phyloP scores from a whole-genome alignment of 1,140 invertebrate species.

The Philaenus spumarius region DNA sequence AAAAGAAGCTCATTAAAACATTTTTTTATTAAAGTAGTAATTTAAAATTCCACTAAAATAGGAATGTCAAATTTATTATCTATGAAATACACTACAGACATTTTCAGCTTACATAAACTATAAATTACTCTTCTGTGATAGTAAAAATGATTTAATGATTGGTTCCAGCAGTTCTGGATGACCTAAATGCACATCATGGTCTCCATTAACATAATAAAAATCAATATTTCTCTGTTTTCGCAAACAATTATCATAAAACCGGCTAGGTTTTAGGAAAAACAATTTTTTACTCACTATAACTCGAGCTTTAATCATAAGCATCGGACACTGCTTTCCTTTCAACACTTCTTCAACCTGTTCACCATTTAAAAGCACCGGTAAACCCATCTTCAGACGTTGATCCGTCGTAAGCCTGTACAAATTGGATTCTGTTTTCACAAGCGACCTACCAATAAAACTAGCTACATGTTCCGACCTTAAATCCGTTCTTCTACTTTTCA shows the following conservation, averaged over 20 bases:
- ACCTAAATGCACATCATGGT: constrained; percentile 58
- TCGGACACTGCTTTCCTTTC: constrained; percentile 27
- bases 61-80: too few species aligned
- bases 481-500: constrained; percentile 32
- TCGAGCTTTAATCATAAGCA: constrained; percentile 35
- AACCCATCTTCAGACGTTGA: constrained; percentile 32
- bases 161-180: constrained; percentile 46
- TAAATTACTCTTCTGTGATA: neutral
- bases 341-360: constrained; percentile 23
- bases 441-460: constrained; percentile 35
- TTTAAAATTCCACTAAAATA: too few species aligned
- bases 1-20: too few species aligned
- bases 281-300: constrained; percentile 6
- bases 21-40: too few species aligned
- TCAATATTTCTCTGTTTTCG: constrained; percentile 30
- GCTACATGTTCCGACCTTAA: constrained; percentile 36
- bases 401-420: constrained; percentile 32
- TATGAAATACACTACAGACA: too few species aligned
- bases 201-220: constrained; percentile 44
- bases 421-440: neutral
- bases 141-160: constrained; percentile 40
- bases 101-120: too few species aligned
- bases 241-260: constrained; percentile 30
- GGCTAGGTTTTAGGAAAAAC: constrained; percentile 17
- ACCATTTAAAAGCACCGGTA: constrained; percentile 19